These are phyloP conservation scores for Arizona elegans DNA, from an alignment of 2,113 vertebrate species.

Conservation along the genomic window DNA sequence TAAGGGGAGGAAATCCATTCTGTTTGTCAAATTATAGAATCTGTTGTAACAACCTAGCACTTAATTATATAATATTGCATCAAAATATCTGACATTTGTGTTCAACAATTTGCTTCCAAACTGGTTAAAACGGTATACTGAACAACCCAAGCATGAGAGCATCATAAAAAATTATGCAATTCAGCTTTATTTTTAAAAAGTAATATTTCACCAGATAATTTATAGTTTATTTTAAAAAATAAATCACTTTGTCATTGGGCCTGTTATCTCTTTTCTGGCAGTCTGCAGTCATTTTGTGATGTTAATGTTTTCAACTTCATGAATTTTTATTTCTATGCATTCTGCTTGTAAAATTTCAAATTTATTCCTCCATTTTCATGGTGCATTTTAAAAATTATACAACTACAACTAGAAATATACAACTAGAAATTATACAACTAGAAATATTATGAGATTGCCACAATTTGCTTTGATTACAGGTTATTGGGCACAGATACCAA, in stretches of 20 bases:
- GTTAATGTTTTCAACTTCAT: not conserved
- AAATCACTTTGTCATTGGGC: not conserved
- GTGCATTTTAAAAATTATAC: not conserved
- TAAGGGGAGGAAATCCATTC: not conserved
- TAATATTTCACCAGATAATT: not conserved
- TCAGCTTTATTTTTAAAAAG: not conserved
- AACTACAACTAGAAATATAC: not conserved
- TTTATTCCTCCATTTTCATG: not conserved
- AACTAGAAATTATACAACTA: not conserved
- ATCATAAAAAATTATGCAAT: not conserved
- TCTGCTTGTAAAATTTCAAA: not conserved
- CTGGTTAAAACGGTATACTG: not conserved
- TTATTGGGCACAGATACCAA: not conserved
- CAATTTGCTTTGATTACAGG: not conserved
- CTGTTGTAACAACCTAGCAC: not conserved
- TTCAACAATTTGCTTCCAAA: not conserved
- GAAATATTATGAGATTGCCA: not conserved
- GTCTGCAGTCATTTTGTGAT: not conserved
- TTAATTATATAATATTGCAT: not conserved
- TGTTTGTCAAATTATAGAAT: not conserved
- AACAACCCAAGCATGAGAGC: not conserved
- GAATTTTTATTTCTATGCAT: not conserved
- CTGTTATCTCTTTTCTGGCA: not conserved
- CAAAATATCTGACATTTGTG: not conserved
- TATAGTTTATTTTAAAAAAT: not conserved